A percentile compares a stretch with the other conserved stretches of the same genome.
Evolutionary conservation across 1,140 invertebrate species (phyloP).

Genomic region (Bombus ignitus): DNA sequence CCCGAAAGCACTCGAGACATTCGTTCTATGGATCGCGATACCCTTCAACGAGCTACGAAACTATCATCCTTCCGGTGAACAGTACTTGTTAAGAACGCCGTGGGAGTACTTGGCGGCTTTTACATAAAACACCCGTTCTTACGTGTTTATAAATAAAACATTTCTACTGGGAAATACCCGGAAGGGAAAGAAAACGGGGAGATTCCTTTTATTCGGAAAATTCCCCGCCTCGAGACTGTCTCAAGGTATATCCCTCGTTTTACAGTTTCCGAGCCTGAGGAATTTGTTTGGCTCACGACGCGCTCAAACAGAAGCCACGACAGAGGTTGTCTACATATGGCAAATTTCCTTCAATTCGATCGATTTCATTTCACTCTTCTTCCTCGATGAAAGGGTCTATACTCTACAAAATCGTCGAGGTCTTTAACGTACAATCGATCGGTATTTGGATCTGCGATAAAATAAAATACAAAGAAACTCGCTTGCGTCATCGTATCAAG

Average conservation of each 20-base stretch:
- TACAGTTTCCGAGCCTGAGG: too few relatives aligned
- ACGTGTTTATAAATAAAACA: slow-evolving; percentile 40
- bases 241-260: neutral
- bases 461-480: neutral
- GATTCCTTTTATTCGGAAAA: neutral
- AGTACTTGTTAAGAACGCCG: slow-evolving; percentile 21
- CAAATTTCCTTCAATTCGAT: neutral
- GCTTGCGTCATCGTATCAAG: neutral
- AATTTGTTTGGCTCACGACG: neutral
- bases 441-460: neutral
- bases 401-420: neutral
- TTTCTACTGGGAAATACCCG: neutral
- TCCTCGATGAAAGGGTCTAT: too few relatives aligned
- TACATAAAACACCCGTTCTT: slow-evolving; percentile 13
- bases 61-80: neutral
- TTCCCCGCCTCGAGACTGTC: neutral
- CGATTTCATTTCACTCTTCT: neutral
- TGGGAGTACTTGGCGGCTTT: neutral
- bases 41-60: slow-evolving; percentile 22
- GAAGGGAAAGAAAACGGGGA: neutral
- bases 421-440: too few relatives aligned
- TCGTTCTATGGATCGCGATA: neutral
- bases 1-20: neutral
- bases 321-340: neutral
- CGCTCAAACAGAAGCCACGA: neutral